Base-by-base conservation (phyloP, 2,797 vertebrate species). In the Holocentrus rufus region DNA sequence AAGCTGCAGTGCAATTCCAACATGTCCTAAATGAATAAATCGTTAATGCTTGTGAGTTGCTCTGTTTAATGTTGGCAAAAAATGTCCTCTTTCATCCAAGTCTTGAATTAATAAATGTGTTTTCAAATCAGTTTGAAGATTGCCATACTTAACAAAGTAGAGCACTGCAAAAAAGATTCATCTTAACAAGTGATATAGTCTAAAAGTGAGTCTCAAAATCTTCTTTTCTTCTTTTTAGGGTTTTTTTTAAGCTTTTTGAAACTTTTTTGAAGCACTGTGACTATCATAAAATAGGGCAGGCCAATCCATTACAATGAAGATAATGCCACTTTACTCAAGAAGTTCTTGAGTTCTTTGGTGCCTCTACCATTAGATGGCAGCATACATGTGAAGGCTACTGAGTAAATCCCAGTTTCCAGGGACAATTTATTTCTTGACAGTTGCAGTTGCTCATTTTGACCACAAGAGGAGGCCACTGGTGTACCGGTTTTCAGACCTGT, bases 391-490 rank as follows among this genome's bases (percentile, higher is more conserved):
- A 50, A 9, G n/a, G 47, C 47, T 50, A 8, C 47, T 15, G 9
- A 25, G 17, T 47, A 23, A 23, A 54, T 23, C 3, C 25, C 25
- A 27, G 25, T 27, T 27, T 27, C 4, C 52, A 54, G 52, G 23
- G 55, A 52, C 23, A 22, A 18, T 15, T 23, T 7, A 36, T 17
- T 5, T 61, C 17, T 55, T 13, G 1, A 23, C 0, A 59, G 17
- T 18, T 85, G 72, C 47, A 85, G 31, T 67, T 64, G 13, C 58
- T n/a, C 9, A 2, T 13, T 47, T 72, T 59, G 6, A 0, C 68
- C 87, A 89, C 76, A 72, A 78, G 88, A 78, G 56, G 67, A 1
- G 30, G 10, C 62, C 47, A 58, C 23, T 36, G 20, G 47, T 49
- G 46, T 18, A 50, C 52, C 39, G 1, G 39, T 11, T 14, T 42